Percentiles rank a stretch among this genome's conserved stretches.
phyloP scores from a whole-genome alignment of 2,113 vertebrate genomes.

The Aldabrachelys gigantea region DNA sequence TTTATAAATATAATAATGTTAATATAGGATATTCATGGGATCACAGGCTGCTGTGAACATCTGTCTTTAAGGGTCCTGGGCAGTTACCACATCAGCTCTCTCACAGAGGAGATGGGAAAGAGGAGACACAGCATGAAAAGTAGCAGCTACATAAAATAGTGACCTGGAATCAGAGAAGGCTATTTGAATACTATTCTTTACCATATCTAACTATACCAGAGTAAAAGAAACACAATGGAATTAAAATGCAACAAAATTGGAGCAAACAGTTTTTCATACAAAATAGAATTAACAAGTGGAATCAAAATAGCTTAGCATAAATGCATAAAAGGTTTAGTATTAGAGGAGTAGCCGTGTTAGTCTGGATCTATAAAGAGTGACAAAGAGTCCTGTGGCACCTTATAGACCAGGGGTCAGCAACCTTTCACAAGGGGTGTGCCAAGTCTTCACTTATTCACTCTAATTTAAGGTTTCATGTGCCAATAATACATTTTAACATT shows the following conservation, averaged over 20 bases:
- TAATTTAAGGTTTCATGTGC: too few relatives aligned
- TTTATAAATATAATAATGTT: background rate
- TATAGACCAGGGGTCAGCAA: too few relatives aligned
- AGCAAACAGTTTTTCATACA: background rate
- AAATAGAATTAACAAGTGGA: background rate
- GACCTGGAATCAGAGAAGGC: too few relatives aligned
- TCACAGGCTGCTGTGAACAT: background rate
- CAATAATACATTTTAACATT: too few relatives aligned
- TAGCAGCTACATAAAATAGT: too few relatives aligned
- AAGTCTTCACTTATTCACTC: too few relatives aligned
- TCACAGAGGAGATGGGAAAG: background rate
- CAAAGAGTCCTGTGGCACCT: too few relatives aligned
- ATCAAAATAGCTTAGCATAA: background rate
- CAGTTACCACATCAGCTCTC: background rate
- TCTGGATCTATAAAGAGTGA: too few relatives aligned
- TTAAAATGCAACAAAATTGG: background rate
- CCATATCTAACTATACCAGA: background rate
- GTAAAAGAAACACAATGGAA: background rate
- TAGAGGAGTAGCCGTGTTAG: too few relatives aligned
- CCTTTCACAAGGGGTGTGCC: too few relatives aligned
- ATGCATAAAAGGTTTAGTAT: background rate
- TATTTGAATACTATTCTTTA: too few relatives aligned
- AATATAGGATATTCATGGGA: rapidly evolving
- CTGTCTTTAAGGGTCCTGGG: background rate
- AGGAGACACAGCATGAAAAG: background rate